Conservation (phyloP, 1,140 invertebrate genomes). For the Bicyclus anynana region DNA sequence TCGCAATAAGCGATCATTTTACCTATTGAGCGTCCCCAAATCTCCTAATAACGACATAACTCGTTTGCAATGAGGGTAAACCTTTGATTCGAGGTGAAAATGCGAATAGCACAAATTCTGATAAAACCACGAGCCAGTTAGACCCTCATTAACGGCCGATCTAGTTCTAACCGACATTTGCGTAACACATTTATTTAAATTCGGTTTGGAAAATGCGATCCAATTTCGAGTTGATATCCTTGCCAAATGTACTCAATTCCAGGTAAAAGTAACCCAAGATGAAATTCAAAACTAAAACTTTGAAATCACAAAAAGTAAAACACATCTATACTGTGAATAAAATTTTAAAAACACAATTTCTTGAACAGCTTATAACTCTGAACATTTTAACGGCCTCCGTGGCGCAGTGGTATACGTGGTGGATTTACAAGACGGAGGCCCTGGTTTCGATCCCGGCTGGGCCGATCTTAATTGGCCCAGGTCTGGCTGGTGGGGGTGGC, state of each 20-base stretch:
- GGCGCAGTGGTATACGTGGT: no score
- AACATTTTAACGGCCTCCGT: no score
- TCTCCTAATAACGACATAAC: background rate
- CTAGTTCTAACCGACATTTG: conserved; percentile 9
- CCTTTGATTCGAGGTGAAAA: conserved; percentile 9
- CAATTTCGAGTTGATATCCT: background rate
- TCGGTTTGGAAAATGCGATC: conserved; percentile 4
- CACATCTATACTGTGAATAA: no score
- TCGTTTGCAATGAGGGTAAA: background rate
- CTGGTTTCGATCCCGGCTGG: no score
- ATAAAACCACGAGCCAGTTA: conserved; percentile 1
- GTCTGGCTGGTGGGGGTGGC: no score
- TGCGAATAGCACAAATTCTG: conserved; percentile 1
- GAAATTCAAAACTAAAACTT: no score
- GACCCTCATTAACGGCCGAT: conserved; percentile 8
- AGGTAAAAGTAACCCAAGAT: background rate
- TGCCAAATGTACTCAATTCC: background rate
- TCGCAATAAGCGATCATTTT: no score
- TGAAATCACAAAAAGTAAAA: no score
- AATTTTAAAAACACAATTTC: no score
- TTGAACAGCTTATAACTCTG: no score
- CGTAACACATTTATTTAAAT: conserved; percentile 4
- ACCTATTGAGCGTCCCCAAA: background rate
- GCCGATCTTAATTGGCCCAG: no score
- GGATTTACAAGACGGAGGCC: no score